A percentile compares a stretch with the other conserved stretches of the same genome.
These are phyloP conservation scores for Aphidius ervi DNA, from an alignment of 1,140 invertebrate species.

Conservation along the genomic window DNA sequence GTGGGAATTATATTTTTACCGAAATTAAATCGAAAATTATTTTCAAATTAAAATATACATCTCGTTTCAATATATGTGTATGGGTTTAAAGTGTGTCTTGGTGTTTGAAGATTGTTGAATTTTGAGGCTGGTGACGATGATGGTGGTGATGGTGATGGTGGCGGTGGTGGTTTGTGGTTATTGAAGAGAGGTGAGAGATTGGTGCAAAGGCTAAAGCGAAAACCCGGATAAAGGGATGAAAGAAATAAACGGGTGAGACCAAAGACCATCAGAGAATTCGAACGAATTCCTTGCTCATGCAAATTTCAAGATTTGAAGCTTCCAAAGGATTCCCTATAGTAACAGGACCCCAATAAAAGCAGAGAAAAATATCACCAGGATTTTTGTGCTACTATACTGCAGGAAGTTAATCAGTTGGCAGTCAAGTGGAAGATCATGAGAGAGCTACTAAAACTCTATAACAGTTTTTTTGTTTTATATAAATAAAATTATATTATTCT, in stretches of 20 bases:
- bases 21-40: conserved; percentile 52
- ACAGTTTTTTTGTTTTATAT: not conserved
- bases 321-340: not conserved
- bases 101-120: too few species aligned
- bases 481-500: too few species aligned
- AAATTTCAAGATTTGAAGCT: conserved; percentile 33
- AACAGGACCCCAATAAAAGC: conserved; percentile 6
- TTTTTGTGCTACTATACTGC: conserved; percentile 22
- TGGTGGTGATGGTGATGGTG: too few species aligned
- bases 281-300: conserved; percentile 45
- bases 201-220: not conserved
- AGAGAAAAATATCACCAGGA: conserved; percentile 8
- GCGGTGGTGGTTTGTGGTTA: too few species aligned
- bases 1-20: conserved; percentile 39
- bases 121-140: too few species aligned
- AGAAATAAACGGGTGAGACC: not conserved
- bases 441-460: conserved; percentile 27
- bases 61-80: conserved; percentile 28
- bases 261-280: not conserved
- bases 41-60: conserved; percentile 46
- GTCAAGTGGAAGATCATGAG: conserved; percentile 35
- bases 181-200: not conserved
- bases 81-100: too few species aligned
- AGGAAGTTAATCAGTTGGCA: conserved; percentile 38
- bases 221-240: not conserved